Base-by-base conservation (phyloP, 2,888 invertebrate species). In the Machimus atricapillus region DNA sequence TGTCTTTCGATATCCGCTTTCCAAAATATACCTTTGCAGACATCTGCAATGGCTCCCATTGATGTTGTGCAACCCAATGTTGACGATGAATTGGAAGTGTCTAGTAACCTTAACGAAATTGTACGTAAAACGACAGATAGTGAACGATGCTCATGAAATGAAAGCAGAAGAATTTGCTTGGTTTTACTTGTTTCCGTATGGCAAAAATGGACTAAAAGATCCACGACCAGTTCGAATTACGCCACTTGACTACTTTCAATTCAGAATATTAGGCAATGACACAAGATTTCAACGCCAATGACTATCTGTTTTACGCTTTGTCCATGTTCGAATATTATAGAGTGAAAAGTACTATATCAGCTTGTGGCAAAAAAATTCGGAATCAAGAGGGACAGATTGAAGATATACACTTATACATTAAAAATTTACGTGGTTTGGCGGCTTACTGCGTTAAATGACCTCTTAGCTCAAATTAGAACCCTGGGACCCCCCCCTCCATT, bases 401-500 rank as follows among this genome's bases (percentile, higher is more conserved):
- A 79, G 89, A 90, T 79, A n/a, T 90, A 12, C 90, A 90, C 86
- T 88, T 90, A 9, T 88, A 89, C 85, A 79, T 90, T 56, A 89
- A 89, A 81, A 90, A 89, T 77, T 34, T 90, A 27, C 86, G 90
- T 87, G 90, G 89, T 87, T 87, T 86, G 73, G 43, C 88, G 83
- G 87, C 89, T 87, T 89, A 89, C 87, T 82, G 89, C 89, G 52
- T 86, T 89, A 0, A 89, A 87, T 78, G 90, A 90, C 8, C 87
- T 91, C 12, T 77, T 90, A 82, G 90, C 90, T 2, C 86, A 85
- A 52, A 89, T 91, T 16, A 88, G 90, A 87, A 89, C 89, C 88
- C 81, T 90, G 79, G 90, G 90, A 66, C 89, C 90, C 40, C 90
- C 90, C 78, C 89, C 89, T 23, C 88, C 90, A 90, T 86, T 78